Base-by-base conservation (phyloP, 2,113 vertebrate genomes). In the Solea solea region DNA sequence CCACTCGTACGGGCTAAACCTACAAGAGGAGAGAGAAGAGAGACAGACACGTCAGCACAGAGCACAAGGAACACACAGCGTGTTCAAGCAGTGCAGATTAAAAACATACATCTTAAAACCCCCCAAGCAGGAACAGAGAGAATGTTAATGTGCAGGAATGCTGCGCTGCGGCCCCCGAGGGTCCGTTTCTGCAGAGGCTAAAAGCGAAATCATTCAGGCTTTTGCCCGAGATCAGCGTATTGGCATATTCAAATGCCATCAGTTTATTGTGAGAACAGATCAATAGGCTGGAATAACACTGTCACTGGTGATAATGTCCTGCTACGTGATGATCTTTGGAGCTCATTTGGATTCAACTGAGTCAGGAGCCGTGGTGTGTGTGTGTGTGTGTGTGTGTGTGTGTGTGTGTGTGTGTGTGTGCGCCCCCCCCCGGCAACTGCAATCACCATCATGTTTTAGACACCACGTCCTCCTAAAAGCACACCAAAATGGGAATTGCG, bases 1-100 rank as follows among this genome's bases (percentile, higher is more conserved):
- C 97, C 97, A 99, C 94, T 99, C 97, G 92, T 99, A 99, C 39
- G 97, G 97, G 91, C 97, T 99, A 95, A 99, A 99, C 96, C 97
- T 99, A 94, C 84, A 78, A 77, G 75, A 62, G 65, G 60, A 86
- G 63, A 89, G 68, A 89, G 72, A 59, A 87, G 39, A 90, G 54
- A 84, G 48, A 90, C 25, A 86, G 41, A 70, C 3, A 64, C 40
- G 81, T 93, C 72, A 92, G 81, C 72, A 63, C 51, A 62, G 59
- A 68, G 63, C n/a, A 14, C 72, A 46, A 62, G 48, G 45, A 21
- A 21, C 21, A 21, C 1, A 69, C 40, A 72, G 12, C 2, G 16
- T 39, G 60, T 55, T 64, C 69, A 44, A 48, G 42, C 49, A 39
- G 51, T 56, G 65, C 53, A 80, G 53, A 78, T 73, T 69, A 81